Evolutionary conservation across 2,888 invertebrate species (phyloP), one percentile per base, ranked within the genome.

Genomic region (Loripinus fragilis): DNA sequence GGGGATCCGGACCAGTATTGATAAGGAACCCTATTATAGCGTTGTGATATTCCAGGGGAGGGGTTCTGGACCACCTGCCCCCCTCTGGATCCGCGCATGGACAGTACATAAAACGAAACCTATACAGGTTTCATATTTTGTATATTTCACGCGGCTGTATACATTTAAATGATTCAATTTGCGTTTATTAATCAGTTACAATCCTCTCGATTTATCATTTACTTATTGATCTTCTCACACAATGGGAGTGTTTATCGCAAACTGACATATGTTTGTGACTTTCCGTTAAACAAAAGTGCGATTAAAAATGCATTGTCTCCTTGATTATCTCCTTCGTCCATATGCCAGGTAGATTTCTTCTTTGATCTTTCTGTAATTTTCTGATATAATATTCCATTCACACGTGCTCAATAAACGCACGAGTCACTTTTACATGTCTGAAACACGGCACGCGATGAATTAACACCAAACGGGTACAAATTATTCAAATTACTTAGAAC

Each of bases 391-490:
- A 38, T 67, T 67, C 67, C 67, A 67, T 5, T 67, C 28, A 42
- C 67, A 67, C 45, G 67, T 67, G 60, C 60, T 17, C 17, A 33
- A 60, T 60, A 33, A 60, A 60, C 60, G 60, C 60, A 60, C 60
- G 60, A 33, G 60, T 33, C 60, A 33, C 33, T 60, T 60, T 60
- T 33, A 60, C 60, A 60, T 33, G 60, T 33, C 33, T 33, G 33
- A 60, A 25, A 12, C 17, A 20, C 8, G 10, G 60, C 60, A 60
- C 33, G 52, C 60, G 30, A 60, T 60, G 60, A 60, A 30, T 60
- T 33, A 17, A 60, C 33, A 33, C 60, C 30, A 20, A 30, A 30
- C 17, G 23, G 60, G 7, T 25, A 60, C 60, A 60, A 60, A 60
- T 60, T 33, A 60, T 60, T 33, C 60, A 60, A 60, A 52, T 52